A percentile compares a stretch with the other conserved stretches of the same genome.
Evolutionary conservation across 37 sponge, comb jelly and placozoan species (phyloP).

Genomic region (Beroe forskalii): DNA sequence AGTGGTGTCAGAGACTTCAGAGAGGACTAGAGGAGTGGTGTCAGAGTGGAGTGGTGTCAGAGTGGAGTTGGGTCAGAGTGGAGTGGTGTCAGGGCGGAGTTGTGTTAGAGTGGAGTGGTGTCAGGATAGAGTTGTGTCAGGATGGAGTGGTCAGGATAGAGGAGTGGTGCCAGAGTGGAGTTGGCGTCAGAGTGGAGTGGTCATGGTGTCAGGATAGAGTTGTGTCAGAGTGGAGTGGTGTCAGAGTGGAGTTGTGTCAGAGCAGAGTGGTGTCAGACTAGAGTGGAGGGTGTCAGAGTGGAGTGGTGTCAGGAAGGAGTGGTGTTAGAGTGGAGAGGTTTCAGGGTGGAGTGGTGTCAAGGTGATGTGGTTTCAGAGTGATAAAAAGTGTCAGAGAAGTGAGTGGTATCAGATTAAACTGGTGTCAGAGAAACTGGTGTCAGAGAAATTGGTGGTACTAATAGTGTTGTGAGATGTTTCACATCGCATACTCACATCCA

Average conservation of each 20-base stretch:
- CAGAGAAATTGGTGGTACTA: no score
- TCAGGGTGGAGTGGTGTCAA: background rate
- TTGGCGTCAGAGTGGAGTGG: background rate
- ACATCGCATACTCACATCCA: background rate
- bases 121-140: background rate
- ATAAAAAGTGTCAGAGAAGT: background rate
- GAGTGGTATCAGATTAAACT: background rate
- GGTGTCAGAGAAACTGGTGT: background rate
- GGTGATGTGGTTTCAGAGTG: background rate
- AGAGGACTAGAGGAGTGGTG: background rate
- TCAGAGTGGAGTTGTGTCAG: background rate
- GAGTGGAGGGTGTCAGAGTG: background rate
- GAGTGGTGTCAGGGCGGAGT: background rate
- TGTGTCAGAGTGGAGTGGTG: no score
- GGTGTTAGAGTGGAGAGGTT: background rate
- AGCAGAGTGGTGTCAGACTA: background rate
- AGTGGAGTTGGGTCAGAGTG: background rate
- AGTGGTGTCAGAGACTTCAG: background rate
- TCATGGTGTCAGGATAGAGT: background rate
- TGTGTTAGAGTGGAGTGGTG: no score
- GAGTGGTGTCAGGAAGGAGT: no score
- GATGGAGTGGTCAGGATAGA: background rate
- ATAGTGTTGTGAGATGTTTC: no score
- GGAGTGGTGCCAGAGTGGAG: background rate
- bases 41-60: background rate